Base-by-base conservation (phyloP, 2,888 invertebrate genomes). In the Drosophila testacea region DNA sequence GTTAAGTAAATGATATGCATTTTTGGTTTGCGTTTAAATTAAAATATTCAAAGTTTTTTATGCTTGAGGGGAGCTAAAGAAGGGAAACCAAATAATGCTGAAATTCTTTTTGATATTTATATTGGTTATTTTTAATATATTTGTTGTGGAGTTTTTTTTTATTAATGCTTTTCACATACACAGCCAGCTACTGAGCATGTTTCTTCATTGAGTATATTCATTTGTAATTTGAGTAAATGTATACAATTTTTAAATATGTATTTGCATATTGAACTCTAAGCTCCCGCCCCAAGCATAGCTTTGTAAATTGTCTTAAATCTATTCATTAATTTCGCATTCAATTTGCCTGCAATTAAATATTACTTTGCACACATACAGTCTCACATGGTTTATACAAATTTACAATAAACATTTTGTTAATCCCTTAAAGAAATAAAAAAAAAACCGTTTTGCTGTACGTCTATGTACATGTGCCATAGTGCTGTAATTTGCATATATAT, bases 351-450 rank as follows among this genome's bases (percentile, higher is more conserved):
- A 64, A 51, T 69, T 77, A 62, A 65, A 70, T 57, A 47, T 76
- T 81, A 74, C 77, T 84, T 84, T 84, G 84, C 84, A 84, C 88
- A 80, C 83, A 87, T 74, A 84, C 84, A 84, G 84, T 84, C 84
- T 84, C 85, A 66, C 66, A 64, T 63, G 72, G 76, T 79, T 80
- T 76, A 67, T 77, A 77, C 75, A 79, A 72, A 61, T 72, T 56
- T 80, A 80, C 76, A 75, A 60, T 74, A 71, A 38, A 36, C n/a
- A 36, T 34, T 10, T 48, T 46, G 39, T n/a, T 22, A 46, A 11
- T 55, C 39, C 11, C 3, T 36, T 30, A 34, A 27, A 27, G 30
- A 46, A 47, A 41, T 42, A 38, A 39, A 27, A 10, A 27, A 10
- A 42, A 72, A 69, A 46, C 32, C 42, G 11, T 69, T 70, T 70